Evolutionary conservation across 2,113 vertebrate species (phyloP).

Genomic region (Heptranchias perlo): DNA sequence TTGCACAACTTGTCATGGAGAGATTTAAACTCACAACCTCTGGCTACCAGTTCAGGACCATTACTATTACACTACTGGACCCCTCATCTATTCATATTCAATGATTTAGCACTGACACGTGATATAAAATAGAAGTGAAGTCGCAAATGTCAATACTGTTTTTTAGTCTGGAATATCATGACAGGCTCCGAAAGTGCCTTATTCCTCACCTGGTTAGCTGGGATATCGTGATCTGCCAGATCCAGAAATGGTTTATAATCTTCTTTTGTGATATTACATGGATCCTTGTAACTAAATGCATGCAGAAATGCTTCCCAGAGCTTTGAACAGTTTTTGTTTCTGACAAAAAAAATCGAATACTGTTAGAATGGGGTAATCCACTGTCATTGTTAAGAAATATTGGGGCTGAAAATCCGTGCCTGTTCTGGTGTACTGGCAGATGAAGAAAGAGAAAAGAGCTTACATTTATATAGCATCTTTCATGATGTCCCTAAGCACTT

Average conservation of each 20-base stretch:
- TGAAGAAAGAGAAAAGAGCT: background rate
- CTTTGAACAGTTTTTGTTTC: slow-evolving; percentile 49
- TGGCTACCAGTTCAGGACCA: background rate
- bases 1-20: background rate
- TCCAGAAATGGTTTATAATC: slow-evolving; percentile 56
- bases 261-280: slow-evolving; percentile 51
- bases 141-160: background rate
- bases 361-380: background rate
- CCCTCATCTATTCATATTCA: background rate
- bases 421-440: background rate
- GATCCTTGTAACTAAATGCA: slow-evolving; percentile 58
- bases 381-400: background rate
- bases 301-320: slow-evolving; percentile 52
- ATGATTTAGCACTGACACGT: background rate
- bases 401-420: background rate
- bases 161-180: background rate
- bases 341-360: background rate
- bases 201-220: slow-evolving; percentile 58
- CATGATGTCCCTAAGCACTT: background rate
- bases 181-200: background rate
- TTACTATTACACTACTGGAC: background rate
- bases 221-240: slow-evolving; percentile 43
- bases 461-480: background rate
- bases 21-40: background rate
- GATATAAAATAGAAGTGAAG: background rate